Percentiles rank a stretch among this genome's conserved stretches.
phyloP scores from a whole-genome alignment of 1,140 invertebrate genomes.

The Diorhabda sublineata region DNA sequence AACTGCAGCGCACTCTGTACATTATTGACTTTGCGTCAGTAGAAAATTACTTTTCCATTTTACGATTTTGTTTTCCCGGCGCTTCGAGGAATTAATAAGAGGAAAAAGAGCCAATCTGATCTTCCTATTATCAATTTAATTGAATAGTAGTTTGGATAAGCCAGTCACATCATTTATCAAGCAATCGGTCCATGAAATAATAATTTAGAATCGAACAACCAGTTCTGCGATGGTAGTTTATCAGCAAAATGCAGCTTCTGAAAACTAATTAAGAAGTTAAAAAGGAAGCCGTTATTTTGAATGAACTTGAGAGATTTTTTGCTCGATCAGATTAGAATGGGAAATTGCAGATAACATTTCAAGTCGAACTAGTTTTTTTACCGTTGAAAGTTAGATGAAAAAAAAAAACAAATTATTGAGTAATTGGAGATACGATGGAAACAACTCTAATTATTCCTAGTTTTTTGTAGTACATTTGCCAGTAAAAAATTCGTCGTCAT shows the following conservation, averaged over 20 bases:
- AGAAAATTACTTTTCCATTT: no score
- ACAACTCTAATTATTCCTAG: no score
- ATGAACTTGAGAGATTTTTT: slow-evolving; percentile 12
- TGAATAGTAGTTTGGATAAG: slow-evolving; percentile 17
- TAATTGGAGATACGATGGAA: no score
- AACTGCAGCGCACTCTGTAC: no score
- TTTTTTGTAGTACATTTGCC: no score
- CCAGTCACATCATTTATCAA: slow-evolving; percentile 10
- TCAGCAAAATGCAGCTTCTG: slow-evolving; percentile 14
- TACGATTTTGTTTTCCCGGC: no score
- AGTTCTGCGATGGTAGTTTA: slow-evolving; percentile 10
- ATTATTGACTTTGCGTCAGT: no score
- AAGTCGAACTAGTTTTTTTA: not conserved
- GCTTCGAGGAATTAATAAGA: not conserved
- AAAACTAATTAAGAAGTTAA: slow-evolving; percentile 18
- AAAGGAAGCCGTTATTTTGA: slow-evolving; percentile 18
- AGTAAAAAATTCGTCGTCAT: no score
- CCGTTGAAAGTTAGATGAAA: no score
- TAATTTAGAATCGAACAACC: slow-evolving; percentile 16
- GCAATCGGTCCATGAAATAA: slow-evolving; percentile 11
- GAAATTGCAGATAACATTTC: slow-evolving; percentile 1
- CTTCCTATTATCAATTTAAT: slow-evolving; percentile 7
- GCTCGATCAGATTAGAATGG: slow-evolving; percentile 8
- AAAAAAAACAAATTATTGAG: no score
- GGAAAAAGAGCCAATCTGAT: not conserved